phyloP scores from a whole-genome alignment of 1,140 invertebrate genomes.

The Cotesia vestalis region DNA sequence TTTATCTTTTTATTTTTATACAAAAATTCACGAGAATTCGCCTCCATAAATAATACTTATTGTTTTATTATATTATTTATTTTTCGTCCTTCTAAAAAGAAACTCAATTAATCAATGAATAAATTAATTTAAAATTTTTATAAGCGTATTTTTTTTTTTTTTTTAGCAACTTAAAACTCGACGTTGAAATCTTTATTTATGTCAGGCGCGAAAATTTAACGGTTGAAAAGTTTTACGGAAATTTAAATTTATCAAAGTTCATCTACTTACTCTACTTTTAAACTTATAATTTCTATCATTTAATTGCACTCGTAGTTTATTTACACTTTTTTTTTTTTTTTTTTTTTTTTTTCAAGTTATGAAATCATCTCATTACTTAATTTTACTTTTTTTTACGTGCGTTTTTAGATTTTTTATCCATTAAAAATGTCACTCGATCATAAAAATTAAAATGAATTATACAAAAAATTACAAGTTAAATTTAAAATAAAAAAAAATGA shows the following conservation, averaged over 20 bases:
- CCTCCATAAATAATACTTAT: not conserved
- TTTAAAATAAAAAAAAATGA: too few species aligned
- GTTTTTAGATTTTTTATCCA: not conserved
- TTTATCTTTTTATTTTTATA: not conserved
- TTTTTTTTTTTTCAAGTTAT: not conserved
- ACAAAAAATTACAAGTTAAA: too few species aligned
- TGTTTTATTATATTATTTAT: too few species aligned
- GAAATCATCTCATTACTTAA: too few species aligned
- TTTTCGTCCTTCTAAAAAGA: not conserved
- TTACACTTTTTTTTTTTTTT: not conserved
- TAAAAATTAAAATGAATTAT: too few species aligned
- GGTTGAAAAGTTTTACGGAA: constrained; percentile 33
- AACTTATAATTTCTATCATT: constrained; percentile 7
- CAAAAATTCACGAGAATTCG: too few species aligned
- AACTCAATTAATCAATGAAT: constrained; percentile 48
- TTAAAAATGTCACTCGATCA: too few species aligned
- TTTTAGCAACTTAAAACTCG: not conserved
- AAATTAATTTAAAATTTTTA: constrained; percentile 40
- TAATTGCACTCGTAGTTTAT: not conserved
- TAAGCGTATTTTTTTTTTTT: not conserved
- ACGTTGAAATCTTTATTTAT: constrained; percentile 42
- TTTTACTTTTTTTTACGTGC: too few species aligned
- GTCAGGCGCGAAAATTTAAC: constrained; percentile 6
- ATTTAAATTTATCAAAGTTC: constrained; percentile 43
- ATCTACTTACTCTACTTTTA: constrained; percentile 7